phyloP scores from a whole-genome alignment of 1,140 invertebrate genomes.

The Leptestheria dahalacensis region DNA sequence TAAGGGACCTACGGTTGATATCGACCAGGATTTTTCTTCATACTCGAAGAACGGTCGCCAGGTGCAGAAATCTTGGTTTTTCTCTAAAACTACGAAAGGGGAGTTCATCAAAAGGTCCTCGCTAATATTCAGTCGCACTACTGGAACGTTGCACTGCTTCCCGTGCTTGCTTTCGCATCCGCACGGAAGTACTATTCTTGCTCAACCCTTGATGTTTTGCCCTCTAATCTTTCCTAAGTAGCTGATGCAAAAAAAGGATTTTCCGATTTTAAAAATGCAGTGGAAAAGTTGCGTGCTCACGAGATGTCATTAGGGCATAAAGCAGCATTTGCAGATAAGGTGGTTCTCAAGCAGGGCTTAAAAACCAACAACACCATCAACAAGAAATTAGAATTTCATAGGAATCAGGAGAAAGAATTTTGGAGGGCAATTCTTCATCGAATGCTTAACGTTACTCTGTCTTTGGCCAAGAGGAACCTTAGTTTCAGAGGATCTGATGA shows the following conservation, averaged over 20 bases:
- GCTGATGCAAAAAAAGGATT: neutral
- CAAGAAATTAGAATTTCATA: neutral
- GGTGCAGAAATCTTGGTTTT: neutral
- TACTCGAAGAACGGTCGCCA: neutral
- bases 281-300: neutral
- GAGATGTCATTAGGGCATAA: neutral
- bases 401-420: neutral
- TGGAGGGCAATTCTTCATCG: neutral
- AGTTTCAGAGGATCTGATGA: neutral
- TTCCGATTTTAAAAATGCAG: neutral
- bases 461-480: neutral
- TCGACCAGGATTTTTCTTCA: neutral
- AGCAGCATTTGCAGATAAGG: neutral
- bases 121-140: neutral
- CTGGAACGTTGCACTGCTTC: neutral
- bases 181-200: neutral
- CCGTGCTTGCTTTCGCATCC: neutral
- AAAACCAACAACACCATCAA: neutral
- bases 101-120: neutral
- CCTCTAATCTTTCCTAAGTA: neutral
- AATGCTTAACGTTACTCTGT: neutral
- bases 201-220: too few relatives aligned
- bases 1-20: too few relatives aligned
- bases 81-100: neutral
- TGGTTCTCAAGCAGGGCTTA: neutral